A percentile compares a stretch with the other conserved stretches of the same genome.
Evolutionary conservation across 2,888 invertebrate genomes (phyloP).

Genomic region (Amphipyra tragopoginis): DNA sequence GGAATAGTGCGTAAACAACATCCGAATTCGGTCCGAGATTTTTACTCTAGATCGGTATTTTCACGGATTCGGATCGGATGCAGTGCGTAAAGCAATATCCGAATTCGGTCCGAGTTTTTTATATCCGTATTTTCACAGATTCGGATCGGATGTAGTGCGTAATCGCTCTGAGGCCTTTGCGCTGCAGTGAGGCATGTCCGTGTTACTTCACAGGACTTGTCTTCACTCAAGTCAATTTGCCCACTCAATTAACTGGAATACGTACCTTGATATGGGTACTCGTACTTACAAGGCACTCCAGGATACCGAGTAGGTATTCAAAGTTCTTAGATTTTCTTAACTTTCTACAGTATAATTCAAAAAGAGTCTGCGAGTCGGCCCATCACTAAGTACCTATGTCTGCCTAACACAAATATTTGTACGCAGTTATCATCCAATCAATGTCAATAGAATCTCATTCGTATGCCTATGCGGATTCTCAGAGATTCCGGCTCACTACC

Average conservation of each 20-base stretch:
- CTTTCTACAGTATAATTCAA: background rate
- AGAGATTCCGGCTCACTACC: conserved; percentile 81
- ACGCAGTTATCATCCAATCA: conserved; percentile 58
- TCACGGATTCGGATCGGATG: too few relatives aligned
- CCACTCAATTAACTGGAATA: background rate
- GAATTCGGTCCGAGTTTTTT: too few relatives aligned
- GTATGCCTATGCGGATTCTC: conserved; percentile 77
- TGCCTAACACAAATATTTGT: conserved; percentile 61
- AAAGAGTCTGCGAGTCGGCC: background rate
- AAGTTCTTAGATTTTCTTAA: background rate
- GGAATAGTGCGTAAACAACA: too few relatives aligned
- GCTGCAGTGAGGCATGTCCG: too few relatives aligned
- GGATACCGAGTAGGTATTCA: too few relatives aligned
- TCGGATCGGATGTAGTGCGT: too few relatives aligned
- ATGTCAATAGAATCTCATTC: conserved; percentile 65
- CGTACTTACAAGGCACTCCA: background rate
- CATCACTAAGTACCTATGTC: background rate
- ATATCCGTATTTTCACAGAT: too few relatives aligned
- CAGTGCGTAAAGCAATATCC: too few relatives aligned
- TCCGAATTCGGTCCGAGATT: too few relatives aligned
- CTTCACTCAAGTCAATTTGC: background rate
- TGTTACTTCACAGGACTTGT: conserved; percentile 2
- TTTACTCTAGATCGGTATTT: too few relatives aligned
- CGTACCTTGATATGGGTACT: too few relatives aligned
- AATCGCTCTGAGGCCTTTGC: too few relatives aligned